Evolutionary conservation across 2,797 vertebrate species (phyloP), one percentile per base, ranked within the genome.

Genomic region (Siniperca obscura): DNA sequence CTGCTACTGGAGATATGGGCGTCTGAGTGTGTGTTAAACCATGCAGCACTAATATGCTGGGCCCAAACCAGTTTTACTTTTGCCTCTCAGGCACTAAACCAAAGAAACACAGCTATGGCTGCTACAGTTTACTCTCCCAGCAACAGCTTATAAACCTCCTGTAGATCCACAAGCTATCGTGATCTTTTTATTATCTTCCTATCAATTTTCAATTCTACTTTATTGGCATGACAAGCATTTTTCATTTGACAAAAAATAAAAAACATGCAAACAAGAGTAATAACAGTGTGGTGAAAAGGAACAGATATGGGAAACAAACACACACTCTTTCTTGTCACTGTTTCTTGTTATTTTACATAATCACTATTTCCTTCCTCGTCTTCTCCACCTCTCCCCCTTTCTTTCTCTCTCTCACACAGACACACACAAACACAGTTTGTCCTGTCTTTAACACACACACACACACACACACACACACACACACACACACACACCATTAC

Each of bases 41-140:
- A 74, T 79, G 83, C 78, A 78, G 80, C 55, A 74, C 76, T 87
- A 62, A 90, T 25, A 70, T 19, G 8, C 30, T 17, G n/a, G 68
- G 62, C 67, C 61, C 56, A 81, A 90, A 90, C 81, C 68, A 72
- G 89, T 85, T 93, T 76, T 56, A 65, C 78, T 85, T 44, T 82
- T 79, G 17, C 53, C 81, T 83, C 65, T 72, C 61, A 73, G 48
- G 46, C 21, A 1, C 67, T 64, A 80, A 86, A 73, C 59, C 67
- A 81, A 80, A 87, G 59, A 88, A 91, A 79, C 67, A 65, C 50
- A 86, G 60, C 76, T 19, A 19, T 13, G 19, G 48, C 48, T 56
- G 67, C 72, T 60, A 95, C 78, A 97, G 76, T 65, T 74, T 70
- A 57, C 62, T 74, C 78, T 53, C 48, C 46, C 65, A 52, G 66